A percentile compares a stretch with the other conserved stretches of the same genome.
Evolutionary conservation across 2,888 invertebrate genomes (phyloP).

Genomic region (Troides helena): DNA sequence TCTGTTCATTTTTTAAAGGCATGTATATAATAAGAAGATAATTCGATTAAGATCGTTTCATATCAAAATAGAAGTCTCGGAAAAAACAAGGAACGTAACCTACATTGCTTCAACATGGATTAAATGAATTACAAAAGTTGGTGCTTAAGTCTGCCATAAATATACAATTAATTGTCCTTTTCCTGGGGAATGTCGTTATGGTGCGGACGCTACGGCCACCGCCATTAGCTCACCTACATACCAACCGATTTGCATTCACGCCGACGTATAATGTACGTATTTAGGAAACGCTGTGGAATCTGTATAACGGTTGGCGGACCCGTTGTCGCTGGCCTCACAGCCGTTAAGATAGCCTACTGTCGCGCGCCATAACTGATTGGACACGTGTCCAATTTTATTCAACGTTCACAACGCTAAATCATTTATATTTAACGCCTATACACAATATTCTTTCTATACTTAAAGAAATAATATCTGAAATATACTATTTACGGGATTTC

Average conservation of each 20-base stretch:
- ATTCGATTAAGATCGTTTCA: not conserved
- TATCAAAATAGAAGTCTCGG: not conserved
- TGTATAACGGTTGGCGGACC: conserved; percentile 60
- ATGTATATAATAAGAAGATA: no score
- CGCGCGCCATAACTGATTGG: conserved; percentile 27
- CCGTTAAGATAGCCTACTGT: conserved; percentile 30
- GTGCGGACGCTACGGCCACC: conserved; percentile 32
- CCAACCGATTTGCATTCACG: conserved; percentile 64
- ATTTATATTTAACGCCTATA: not conserved
- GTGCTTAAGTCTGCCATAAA: conserved; percentile 21
- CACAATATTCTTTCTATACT: not conserved
- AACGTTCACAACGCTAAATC: not conserved
- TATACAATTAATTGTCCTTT: conserved; percentile 30
- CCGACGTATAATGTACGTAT: conserved; percentile 53
- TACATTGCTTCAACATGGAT: not conserved
- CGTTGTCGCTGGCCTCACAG: conserved; percentile 38
- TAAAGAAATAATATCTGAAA: not conserved
- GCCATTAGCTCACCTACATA: conserved; percentile 52
- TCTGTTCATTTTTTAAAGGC: no score
- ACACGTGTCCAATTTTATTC: conserved; percentile 14
- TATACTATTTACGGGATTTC: no score
- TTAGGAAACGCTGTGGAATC: conserved; percentile 62
- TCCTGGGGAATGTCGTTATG: conserved; percentile 22
- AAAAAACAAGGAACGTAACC: not conserved
- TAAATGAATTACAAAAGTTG: conserved; percentile 23